Evolutionary conservation across 2,888 invertebrate species (phyloP).

Genomic region (Oconnorella tubifera): DNA sequence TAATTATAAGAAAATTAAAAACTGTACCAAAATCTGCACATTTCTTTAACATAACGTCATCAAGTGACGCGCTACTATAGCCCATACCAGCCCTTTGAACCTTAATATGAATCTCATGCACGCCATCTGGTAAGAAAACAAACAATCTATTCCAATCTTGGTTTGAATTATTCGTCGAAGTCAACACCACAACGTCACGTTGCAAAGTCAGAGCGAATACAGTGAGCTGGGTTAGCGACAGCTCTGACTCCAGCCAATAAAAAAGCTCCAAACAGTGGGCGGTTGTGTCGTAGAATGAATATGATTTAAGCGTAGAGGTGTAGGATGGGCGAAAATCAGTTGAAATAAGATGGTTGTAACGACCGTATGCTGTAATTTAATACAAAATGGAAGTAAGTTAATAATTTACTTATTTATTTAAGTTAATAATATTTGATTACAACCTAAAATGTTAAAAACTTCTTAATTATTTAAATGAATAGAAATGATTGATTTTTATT

Average conservation of each 20-base stretch:
- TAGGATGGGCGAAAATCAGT: not conserved
- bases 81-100: not conserved
- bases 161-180: not conserved
- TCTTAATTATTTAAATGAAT: too few relatives aligned
- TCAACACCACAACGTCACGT: not conserved
- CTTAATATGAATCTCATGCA: not conserved
- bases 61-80: not conserved
- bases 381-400: too few relatives aligned
- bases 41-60: not conserved
- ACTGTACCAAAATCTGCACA: conserved; percentile 1
- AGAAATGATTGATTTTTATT: too few relatives aligned
- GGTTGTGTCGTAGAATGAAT: not conserved
- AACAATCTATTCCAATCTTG: not conserved
- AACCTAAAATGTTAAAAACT: too few relatives aligned
- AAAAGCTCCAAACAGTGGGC: not conserved
- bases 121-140: not conserved
- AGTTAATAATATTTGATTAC: too few relatives aligned
- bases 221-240: not conserved
- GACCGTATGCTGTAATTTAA: not conserved
- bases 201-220: not conserved
- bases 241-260: not conserved
- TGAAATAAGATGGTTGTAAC: not conserved
- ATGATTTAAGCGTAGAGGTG: not conserved
- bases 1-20: too few relatives aligned
- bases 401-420: too few relatives aligned